Evolutionary conservation across 2,888 invertebrate genomes (phyloP).

Genomic region (Dorcus parallelipipedus): DNA sequence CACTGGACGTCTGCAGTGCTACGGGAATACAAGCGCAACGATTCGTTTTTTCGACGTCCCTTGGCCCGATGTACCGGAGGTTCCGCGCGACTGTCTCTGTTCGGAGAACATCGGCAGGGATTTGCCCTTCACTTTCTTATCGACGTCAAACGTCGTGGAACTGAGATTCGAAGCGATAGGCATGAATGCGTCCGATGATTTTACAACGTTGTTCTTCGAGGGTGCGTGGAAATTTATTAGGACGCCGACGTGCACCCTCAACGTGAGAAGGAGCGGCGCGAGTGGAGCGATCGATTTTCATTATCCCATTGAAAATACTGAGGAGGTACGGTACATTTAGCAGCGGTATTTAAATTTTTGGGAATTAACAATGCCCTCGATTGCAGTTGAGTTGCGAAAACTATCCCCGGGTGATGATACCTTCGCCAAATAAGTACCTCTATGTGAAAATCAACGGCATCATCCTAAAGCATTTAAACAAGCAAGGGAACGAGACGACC

Average conservation of each 20-base stretch:
- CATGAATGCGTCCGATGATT: slow-evolving; percentile 85
- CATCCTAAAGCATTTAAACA: slow-evolving; percentile 44
- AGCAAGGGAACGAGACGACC: slow-evolving; percentile 59
- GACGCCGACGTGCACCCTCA: slow-evolving; percentile 64
- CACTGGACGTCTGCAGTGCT: slow-evolving; percentile 67
- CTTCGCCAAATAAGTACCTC: slow-evolving; percentile 69
- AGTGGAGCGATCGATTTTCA: slow-evolving; percentile 72
- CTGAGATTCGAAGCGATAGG: slow-evolving; percentile 76
- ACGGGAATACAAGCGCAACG: slow-evolving; percentile 66
- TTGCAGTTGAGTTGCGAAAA: slow-evolving; percentile 75
- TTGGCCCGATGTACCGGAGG: slow-evolving; percentile 66
- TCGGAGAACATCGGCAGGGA: slow-evolving; percentile 52
- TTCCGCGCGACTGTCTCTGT: slow-evolving; percentile 78
- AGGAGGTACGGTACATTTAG: slow-evolving; percentile 34
- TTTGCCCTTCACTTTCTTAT: slow-evolving; percentile 72
- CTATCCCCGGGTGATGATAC: slow-evolving; percentile 78
- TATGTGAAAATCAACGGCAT: slow-evolving; percentile 75
- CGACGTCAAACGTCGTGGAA: slow-evolving; percentile 73
- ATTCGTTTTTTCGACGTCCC: slow-evolving; percentile 74
- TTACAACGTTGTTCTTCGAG: slow-evolving; percentile 79
- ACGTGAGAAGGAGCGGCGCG: slow-evolving; percentile 68
- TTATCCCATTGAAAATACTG: slow-evolving; percentile 33
- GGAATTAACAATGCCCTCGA: slow-evolving; percentile 8
- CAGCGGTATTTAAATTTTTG: background rate
- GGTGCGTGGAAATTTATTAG: slow-evolving; percentile 79